Base-by-base conservation (phyloP, 2,888 invertebrate genomes). In the Eupithecia abbreviata region DNA sequence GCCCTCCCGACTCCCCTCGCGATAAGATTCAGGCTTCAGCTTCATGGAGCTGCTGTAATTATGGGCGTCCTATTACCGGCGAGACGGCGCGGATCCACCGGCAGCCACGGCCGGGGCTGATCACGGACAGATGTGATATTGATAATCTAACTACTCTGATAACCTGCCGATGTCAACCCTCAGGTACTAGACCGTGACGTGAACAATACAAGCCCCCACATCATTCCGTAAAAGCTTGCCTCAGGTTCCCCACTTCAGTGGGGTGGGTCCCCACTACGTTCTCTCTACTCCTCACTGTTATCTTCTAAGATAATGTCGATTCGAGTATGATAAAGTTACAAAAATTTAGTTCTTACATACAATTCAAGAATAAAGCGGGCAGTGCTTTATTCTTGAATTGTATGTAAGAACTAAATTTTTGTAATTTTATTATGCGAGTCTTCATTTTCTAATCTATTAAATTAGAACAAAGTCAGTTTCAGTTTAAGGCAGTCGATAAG, bases 21-120 rank as follows among this genome's bases (percentile, higher is more conserved):
- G 92, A 93, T 93, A 93, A 94, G 93, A 93, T 93, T 93, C 93
- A 93, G 92, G 92, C 92, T 93, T 93, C 92, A 62, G 62, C 30
- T 62, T 62, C 62, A 30, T 2, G 93, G 92, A 93, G 93, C 93
- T 91, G 92, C 91, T 91, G 93, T 94, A 94, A 94, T 93, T 93
- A 94, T 90, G 89, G 86, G 87, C 89, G 89, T 90, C 92, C 92
- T 93, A 93, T 93, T 93, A 93, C 91, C 86, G 89, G 88, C 86
- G 88, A 84, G 85, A 84, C 84, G 79, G 73, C 80, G 76, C 18
- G 30, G 62, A 30, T 4, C 62, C 62, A 12, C 30, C 2, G 58
- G n/a, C 55, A 15, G 51, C 51, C 12, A 7, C n/a, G 0, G n/a
- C 55, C 55, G 5, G 51, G 51, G 1, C n/a, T 6, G 7, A 0